Evolutionary conservation across 1,140 invertebrate species (phyloP).

Genomic region (Microplitis demolitor): DNA sequence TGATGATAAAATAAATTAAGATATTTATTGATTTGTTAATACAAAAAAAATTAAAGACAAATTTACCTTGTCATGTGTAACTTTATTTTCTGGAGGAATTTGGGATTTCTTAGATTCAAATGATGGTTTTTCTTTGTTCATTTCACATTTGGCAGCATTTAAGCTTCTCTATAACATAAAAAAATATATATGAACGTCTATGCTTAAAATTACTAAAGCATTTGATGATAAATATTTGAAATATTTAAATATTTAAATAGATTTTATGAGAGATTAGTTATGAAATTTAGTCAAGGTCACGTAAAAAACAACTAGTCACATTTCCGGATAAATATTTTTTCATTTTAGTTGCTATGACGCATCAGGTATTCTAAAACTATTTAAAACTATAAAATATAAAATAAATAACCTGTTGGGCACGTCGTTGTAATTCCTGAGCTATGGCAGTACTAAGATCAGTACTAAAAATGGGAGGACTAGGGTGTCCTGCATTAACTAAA

Average conservation of each 20-base stretch:
- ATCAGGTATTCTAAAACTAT: background rate
- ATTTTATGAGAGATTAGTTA: background rate
- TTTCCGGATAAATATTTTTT: too few species aligned
- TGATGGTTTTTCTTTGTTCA: constrained; percentile 32
- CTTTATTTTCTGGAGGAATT: constrained; percentile 53
- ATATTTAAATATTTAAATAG: background rate
- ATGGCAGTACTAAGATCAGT: constrained; percentile 64
- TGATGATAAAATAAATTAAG: constrained; percentile 6
- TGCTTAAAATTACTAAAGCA: too few species aligned
- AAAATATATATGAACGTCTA: background rate
- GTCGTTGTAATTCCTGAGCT: constrained; percentile 67
- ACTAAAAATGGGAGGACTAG: constrained; percentile 28
- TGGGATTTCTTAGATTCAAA: constrained; percentile 43
- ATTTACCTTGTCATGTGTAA: constrained; percentile 55
- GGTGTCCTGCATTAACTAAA: background rate
- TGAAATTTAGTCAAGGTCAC: background rate
- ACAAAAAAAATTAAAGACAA: background rate
- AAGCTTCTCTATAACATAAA: constrained; percentile 40
- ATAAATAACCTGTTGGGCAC: constrained; percentile 63
- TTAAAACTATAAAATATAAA: background rate
- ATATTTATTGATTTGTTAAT: constrained; percentile 8
- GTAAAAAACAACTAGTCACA: too few species aligned
- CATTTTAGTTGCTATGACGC: too few species aligned
- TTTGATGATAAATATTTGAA: background rate
- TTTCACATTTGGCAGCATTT: constrained; percentile 42